Evolutionary conservation across 2,797 vertebrate genomes (phyloP).

Genomic region (Parambassis ranga): DNA sequence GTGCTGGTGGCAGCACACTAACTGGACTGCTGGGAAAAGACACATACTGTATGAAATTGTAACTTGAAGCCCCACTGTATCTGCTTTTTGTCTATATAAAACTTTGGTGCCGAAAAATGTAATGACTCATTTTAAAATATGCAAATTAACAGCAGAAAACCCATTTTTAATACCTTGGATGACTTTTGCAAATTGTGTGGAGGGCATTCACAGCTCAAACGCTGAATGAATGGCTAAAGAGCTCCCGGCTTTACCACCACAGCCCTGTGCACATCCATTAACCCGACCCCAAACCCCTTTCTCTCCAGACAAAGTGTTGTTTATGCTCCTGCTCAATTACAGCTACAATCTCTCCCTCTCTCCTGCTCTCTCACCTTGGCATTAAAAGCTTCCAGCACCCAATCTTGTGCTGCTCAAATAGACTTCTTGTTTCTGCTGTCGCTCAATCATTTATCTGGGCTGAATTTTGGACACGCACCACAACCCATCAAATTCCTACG

Average conservation of each 20-base stretch:
- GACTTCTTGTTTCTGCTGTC: slow-evolving; percentile 23
- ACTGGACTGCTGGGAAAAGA: too few relatives aligned
- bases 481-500: slow-evolving; percentile 13
- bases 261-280: slow-evolving; percentile 41
- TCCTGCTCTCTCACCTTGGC: background rate
- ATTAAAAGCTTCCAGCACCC: slow-evolving; percentile 29
- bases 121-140: slow-evolving; percentile 24
- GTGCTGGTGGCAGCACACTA: too few relatives aligned
- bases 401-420: slow-evolving; percentile 33
- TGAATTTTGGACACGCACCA: slow-evolving; percentile 24
- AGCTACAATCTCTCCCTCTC: slow-evolving; percentile 10
- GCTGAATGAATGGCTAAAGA: slow-evolving; percentile 35
- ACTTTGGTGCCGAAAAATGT: too few relatives aligned
- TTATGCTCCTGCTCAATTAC: slow-evolving; percentile 39
- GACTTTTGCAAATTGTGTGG: slow-evolving; percentile 13
- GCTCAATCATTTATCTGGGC: slow-evolving; percentile 37
- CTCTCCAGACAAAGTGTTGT: slow-evolving; percentile 41
- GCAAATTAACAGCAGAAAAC: slow-evolving; percentile 1
- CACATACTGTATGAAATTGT: too few relatives aligned
- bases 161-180: slow-evolving; percentile 11
- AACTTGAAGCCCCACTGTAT: too few relatives aligned
- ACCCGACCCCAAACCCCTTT: slow-evolving; percentile 16
- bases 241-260: slow-evolving; percentile 18
- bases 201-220: slow-evolving; percentile 22
- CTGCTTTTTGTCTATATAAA: too few relatives aligned